Evolutionary conservation across 2,797 vertebrate genomes (phyloP).

Genomic region (Eospalax fontanierii): DNA sequence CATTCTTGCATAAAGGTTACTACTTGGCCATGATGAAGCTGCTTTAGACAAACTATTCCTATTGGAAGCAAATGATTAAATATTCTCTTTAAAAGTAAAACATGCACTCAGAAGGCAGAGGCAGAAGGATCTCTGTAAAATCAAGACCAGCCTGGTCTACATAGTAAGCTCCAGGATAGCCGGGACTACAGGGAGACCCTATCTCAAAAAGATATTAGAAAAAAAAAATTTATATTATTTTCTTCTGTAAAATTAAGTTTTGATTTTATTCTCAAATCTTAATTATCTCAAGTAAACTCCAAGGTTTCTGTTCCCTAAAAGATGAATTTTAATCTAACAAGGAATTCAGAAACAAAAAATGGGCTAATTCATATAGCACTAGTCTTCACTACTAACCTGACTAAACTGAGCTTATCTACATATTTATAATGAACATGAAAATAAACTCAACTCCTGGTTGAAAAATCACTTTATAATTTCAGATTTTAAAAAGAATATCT

Average conservation of each 20-base stretch:
- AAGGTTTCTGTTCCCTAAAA: constrained; percentile 52
- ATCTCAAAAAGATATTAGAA: too few relatives aligned
- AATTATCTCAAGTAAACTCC: constrained; percentile 53
- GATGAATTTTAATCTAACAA: constrained; percentile 47
- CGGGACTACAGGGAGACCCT: too few relatives aligned
- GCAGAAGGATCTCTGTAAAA: too few relatives aligned
- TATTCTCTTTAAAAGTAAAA: constrained; percentile 43
- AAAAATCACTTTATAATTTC: constrained; percentile 60
- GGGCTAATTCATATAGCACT: constrained; percentile 28
- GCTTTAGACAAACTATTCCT: constrained; percentile 2
- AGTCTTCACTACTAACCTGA: constrained; percentile 52
- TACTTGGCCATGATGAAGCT: constrained; percentile 41
- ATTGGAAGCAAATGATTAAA: constrained; percentile 5
- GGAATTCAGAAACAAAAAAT: constrained; percentile 55
- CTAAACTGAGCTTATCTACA: constrained; percentile 46
- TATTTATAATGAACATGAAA: constrained; percentile 63
- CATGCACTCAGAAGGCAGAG: too few relatives aligned
- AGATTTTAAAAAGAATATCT: constrained; percentile 55
- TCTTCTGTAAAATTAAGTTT: constrained; percentile 57
- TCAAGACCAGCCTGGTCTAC: too few relatives aligned
- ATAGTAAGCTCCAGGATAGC: too few relatives aligned
- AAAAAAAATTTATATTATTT: constrained; percentile 4
- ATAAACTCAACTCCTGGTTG: constrained; percentile 35
- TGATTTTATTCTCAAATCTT: constrained; percentile 50
- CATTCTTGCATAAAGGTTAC: constrained; percentile 8